phyloP scores from a whole-genome alignment of 53 echinoderm and acorn worm species.

The Holothuria scabra region DNA sequence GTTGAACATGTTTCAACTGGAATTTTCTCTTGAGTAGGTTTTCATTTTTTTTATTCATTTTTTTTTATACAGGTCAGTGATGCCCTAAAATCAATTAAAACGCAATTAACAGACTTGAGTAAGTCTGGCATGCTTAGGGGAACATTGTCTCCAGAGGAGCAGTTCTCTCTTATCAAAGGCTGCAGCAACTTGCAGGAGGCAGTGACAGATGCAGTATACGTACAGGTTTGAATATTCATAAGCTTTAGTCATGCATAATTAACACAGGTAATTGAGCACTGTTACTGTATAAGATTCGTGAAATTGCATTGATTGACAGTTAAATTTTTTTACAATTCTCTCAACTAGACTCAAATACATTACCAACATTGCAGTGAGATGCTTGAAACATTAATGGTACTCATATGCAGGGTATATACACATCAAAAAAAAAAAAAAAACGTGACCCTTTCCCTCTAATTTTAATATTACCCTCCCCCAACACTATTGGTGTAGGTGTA shows the following conservation, averaged over 20 bases:
- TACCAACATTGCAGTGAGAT: too few relatives aligned
- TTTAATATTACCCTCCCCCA: too few relatives aligned
- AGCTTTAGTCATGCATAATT: neutral
- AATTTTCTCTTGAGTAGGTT: neutral
- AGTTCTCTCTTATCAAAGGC: conserved; percentile 79
- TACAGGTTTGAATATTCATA: conserved; percentile 66
- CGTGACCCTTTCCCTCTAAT: too few relatives aligned
- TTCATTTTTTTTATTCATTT: neutral
- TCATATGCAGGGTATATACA: too few relatives aligned
- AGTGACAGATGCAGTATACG: conserved; percentile 77
- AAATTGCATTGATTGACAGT: too few relatives aligned
- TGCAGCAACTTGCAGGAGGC: conserved; percentile 72
- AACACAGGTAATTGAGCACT: neutral
- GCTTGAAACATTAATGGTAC: too few relatives aligned
- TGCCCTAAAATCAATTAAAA: conserved; percentile 71
- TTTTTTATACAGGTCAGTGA: conserved; percentile 69
- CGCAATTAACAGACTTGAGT: conserved; percentile 62
- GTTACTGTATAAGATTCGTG: too few relatives aligned
- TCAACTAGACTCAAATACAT: too few relatives aligned
- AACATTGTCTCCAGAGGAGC: conserved; percentile 70
- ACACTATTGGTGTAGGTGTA: too few relatives aligned
- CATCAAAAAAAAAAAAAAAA: too few relatives aligned
- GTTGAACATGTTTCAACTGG: too few relatives aligned
- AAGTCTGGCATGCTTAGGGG: conserved; percentile 79
- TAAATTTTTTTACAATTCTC: too few relatives aligned